phyloP scores from a whole-genome alignment of 2,797 vertebrate genomes.

The Chelon labrosus region DNA sequence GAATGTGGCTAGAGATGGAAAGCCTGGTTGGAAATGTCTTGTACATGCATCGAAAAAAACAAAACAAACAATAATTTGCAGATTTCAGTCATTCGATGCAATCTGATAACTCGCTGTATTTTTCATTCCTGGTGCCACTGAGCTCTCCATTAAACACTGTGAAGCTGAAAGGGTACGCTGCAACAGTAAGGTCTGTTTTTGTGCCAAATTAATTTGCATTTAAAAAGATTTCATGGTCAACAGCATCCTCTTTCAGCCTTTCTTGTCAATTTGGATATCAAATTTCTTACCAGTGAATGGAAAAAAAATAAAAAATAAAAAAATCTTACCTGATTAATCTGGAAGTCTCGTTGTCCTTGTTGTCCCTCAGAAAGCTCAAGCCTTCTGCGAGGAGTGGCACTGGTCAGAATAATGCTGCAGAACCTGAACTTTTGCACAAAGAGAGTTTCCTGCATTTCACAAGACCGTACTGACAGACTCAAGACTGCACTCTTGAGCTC shows the following conservation, averaged over 20 bases:
- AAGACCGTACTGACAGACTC: too few relatives aligned
- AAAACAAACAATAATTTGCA: background rate
- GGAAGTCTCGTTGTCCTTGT: background rate
- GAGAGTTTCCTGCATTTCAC: too few relatives aligned
- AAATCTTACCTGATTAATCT: constrained; percentile 43
- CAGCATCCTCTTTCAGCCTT: background rate
- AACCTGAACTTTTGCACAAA: constrained; percentile 48
- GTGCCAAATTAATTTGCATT: too few relatives aligned
- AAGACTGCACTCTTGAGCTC: too few relatives aligned
- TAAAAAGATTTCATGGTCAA: background rate
- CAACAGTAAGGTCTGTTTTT: background rate
- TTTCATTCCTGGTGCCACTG: background rate
- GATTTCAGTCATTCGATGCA: background rate
- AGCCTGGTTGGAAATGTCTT: too few relatives aligned
- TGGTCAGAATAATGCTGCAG: constrained; percentile 36
- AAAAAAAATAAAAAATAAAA: too few relatives aligned
- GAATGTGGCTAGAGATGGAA: too few relatives aligned
- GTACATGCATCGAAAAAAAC: too few relatives aligned
- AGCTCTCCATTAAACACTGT: background rate
- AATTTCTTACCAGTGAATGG: background rate
- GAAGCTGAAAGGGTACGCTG: too few relatives aligned
- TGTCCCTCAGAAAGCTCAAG: background rate
- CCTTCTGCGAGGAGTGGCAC: background rate
- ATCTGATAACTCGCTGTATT: background rate
- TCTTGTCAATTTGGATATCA: background rate